Evolutionary conservation across 23 tunicate genomes (phyloP).

Genomic region (Styela plicata): DNA sequence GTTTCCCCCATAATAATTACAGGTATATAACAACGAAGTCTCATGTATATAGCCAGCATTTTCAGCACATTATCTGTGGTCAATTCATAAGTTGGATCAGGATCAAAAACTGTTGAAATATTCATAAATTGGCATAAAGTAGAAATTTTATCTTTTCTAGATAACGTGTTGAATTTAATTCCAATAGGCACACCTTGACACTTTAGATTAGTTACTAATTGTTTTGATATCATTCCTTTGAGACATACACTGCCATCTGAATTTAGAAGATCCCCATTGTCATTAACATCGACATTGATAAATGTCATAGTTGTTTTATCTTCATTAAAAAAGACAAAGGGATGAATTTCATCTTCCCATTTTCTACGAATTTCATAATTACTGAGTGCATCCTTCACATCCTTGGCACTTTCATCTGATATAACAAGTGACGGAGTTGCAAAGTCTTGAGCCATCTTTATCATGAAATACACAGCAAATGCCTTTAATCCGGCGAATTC

Average conservation of each 20-base stretch:
- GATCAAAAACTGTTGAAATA: slow-evolving; percentile 38
- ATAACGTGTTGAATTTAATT: slow-evolving; percentile 29
- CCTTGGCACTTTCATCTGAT: slow-evolving; percentile 2
- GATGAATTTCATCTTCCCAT: slow-evolving; percentile 63
- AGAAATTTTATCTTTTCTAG: slow-evolving; percentile 32
- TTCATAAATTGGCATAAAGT: slow-evolving; percentile 41
- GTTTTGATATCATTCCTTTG: slow-evolving; percentile 5
- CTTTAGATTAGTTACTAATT: slow-evolving; percentile 28
- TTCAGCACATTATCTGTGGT: slow-evolving; percentile 69
- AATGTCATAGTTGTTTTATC: slow-evolving; percentile 50
- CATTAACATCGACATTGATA: slow-evolving; percentile 32
- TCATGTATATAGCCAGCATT: slow-evolving; percentile 66
- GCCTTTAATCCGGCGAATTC: slow-evolving; percentile 61
- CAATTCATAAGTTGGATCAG: slow-evolving; percentile 58
- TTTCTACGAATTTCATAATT: slow-evolving; percentile 32
- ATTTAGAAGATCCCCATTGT: slow-evolving; percentile 28
- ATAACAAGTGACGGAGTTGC: slow-evolving; percentile 56
- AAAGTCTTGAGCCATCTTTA: slow-evolving; percentile 77
- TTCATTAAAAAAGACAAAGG: slow-evolving; percentile 54
- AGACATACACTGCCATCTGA: slow-evolving; percentile 9
- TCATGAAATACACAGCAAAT: slow-evolving; percentile 71
- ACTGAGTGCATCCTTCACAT: slow-evolving; percentile 1
- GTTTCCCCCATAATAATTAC: slow-evolving; percentile 73
- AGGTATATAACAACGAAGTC: slow-evolving; percentile 63
- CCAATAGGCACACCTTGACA: slow-evolving; percentile 15